phyloP scores from a whole-genome alignment of 30 jellyfish, hydroid and myxozoan species.

The Phacellophora camtschatica region DNA sequence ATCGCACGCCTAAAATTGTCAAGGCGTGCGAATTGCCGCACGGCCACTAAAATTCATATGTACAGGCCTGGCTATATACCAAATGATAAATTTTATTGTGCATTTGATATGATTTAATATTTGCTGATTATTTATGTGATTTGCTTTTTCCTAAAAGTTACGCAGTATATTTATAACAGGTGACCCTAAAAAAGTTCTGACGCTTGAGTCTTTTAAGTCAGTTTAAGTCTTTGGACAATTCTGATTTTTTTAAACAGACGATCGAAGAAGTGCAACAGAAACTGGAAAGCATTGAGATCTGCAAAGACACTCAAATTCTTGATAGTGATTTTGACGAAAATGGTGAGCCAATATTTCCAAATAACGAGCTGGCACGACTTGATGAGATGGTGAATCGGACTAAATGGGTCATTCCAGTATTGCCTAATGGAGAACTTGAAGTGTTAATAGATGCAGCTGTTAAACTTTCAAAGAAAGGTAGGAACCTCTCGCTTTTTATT shows the following conservation, averaged over 20 bases:
- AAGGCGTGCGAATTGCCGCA: too few relatives aligned
- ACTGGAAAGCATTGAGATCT: conserved; percentile 12
- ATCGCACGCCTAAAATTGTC: too few relatives aligned
- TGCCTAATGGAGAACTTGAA: conserved; percentile 95
- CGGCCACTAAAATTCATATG: too few relatives aligned
- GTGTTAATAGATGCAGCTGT: conserved; percentile 81
- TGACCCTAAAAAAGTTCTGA: too few relatives aligned
- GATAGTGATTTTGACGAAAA: conserved; percentile 89
- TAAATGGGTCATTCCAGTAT: conserved; percentile 95
- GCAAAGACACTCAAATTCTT: conserved; percentile 1
- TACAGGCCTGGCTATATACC: too few relatives aligned
- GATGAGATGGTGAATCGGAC: conserved; percentile 97
- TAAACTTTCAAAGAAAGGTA: conserved; percentile 87
- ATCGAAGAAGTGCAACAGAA: conserved; percentile 24
- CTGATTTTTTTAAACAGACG: neutral
- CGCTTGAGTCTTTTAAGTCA: too few relatives aligned
- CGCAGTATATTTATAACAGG: too few relatives aligned
- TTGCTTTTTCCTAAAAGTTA: too few relatives aligned
- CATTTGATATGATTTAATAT: too few relatives aligned
- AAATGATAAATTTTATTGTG: too few relatives aligned
- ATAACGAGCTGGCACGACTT: conserved; percentile 74
- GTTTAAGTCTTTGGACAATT: too few relatives aligned
- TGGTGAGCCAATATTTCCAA: conserved; percentile 87
- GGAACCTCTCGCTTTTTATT: neutral
- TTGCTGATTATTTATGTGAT: too few relatives aligned